Evolutionary conservation across 2,113 vertebrate species (phyloP), one percentile per base, ranked within the genome.

Genomic region (Dendropsophus ebraccatus): DNA sequence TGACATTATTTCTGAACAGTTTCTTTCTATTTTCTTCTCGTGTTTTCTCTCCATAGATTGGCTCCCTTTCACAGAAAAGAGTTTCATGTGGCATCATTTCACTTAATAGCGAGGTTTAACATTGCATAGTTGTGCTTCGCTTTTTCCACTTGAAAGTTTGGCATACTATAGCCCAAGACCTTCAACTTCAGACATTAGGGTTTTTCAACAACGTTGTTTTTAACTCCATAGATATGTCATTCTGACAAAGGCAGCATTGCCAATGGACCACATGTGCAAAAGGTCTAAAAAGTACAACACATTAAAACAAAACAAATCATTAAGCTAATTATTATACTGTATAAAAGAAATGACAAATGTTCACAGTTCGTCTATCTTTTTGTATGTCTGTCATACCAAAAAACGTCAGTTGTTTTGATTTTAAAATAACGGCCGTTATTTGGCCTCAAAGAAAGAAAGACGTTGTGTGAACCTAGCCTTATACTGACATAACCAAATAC

Each of bases 51-150:
- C 91, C 94, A 93, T 92, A 93, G 89, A 60, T 60, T 45, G 23
- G 93, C 94, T 96, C 94, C 94, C 95, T 95, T 95, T 92, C 90
- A 92, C 90, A 95, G 95, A 93, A 94, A 95, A 94, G 91, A 92
- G 90, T 92, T 94, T 95, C 92, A 94, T 92, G 91, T 93, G 91
- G 93, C 94, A 81, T 81, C 56, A 47, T 80, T 96, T 94, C 94
- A 95, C 95, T 95, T 95, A 95, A 95, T 95, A 94, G 95, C 94
- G 95, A 92, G 67, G 56, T 81, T 80, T 81, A 65, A 65, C 78
- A 62, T 80, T 45, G 54, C 56, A 17, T 62, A 47, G 56, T 19
- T 41, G 13, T 62, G 58, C 37, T 81, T 35, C 17, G 25, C 21
- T 65, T 81, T 79, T 81, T 65, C 78, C 37, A 65, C 56, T 52